phyloP scores from a whole-genome alignment of 2,888 invertebrate species.

The Cylindroiulus punctatus region DNA sequence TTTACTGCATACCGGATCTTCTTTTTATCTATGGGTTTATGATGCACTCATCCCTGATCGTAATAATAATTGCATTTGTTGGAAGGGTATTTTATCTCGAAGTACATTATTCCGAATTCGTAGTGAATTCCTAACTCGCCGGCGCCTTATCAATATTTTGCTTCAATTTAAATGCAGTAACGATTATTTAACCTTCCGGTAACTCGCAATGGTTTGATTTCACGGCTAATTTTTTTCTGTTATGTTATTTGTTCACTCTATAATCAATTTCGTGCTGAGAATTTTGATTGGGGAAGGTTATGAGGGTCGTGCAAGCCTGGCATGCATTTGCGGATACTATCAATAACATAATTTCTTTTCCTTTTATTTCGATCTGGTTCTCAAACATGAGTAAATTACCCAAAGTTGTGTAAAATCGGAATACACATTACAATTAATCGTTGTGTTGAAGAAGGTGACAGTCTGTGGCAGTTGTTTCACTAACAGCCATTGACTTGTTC shows the following conservation, averaged over 20 bases:
- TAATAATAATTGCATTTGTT: constrained; percentile 38
- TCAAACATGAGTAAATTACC: no score
- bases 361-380: no score
- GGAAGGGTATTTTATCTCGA: neutral
- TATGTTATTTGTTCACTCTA: neutral
- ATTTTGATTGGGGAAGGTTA: neutral
- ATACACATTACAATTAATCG: no score
- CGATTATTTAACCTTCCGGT: constrained; percentile 14
- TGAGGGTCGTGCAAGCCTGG: no score
- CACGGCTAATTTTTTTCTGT: no score
- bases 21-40: neutral
- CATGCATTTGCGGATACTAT: no score
- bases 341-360: no score
- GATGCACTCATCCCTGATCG: constrained; percentile 4
- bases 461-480: no score
- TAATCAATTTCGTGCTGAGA: neutral
- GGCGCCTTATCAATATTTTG: neutral
- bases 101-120: neutral
- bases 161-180: neutral
- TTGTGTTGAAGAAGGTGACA: no score
- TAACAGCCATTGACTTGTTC: no score
- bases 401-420: no score
- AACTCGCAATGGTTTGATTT: neutral
- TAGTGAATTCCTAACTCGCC: neutral
- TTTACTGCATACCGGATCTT: neutral